These are phyloP conservation scores for Asobara japonica DNA, from an alignment of 1,140 invertebrate species.

Conservation along the genomic window DNA sequence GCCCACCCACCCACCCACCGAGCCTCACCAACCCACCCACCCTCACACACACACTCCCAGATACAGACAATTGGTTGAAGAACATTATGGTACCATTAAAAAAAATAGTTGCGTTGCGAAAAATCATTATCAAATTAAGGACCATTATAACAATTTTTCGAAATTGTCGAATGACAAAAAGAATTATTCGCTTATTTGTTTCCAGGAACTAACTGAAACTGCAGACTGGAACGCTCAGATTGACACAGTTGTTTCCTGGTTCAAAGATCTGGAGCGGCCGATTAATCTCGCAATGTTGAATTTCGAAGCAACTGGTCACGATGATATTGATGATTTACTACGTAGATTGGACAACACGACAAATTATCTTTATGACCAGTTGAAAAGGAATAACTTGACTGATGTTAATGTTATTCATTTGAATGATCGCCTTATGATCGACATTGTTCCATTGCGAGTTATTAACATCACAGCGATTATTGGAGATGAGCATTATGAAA, in stretches of 20 bases:
- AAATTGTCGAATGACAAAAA: conserved; percentile 16
- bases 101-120: too few species aligned
- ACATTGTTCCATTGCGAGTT: conserved; percentile 64
- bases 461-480: conserved; percentile 72
- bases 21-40: too few species aligned
- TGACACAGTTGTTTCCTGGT: conserved; percentile 74
- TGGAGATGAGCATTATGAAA: conserved; percentile 62
- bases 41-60: too few species aligned
- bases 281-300: conserved; percentile 77
- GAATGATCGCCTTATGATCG: conserved; percentile 80
- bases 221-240: conserved; percentile 69
- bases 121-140: too few species aligned
- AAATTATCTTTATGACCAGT: conserved; percentile 68
- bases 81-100: too few species aligned
- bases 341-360: conserved; percentile 69
- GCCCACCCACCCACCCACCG: too few species aligned
- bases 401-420: conserved; percentile 76
- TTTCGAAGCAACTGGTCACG: conserved; percentile 77
- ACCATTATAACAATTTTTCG: neutral
- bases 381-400: conserved; percentile 64
- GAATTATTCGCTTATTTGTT: conserved; percentile 40
- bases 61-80: too few species aligned
- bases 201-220: conserved; percentile 64
- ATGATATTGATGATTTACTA: conserved; percentile 68
- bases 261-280: conserved; percentile 68